Evolutionary conservation across 2,888 invertebrate species (phyloP).

Genomic region (Caenorhabditis sp.): DNA sequence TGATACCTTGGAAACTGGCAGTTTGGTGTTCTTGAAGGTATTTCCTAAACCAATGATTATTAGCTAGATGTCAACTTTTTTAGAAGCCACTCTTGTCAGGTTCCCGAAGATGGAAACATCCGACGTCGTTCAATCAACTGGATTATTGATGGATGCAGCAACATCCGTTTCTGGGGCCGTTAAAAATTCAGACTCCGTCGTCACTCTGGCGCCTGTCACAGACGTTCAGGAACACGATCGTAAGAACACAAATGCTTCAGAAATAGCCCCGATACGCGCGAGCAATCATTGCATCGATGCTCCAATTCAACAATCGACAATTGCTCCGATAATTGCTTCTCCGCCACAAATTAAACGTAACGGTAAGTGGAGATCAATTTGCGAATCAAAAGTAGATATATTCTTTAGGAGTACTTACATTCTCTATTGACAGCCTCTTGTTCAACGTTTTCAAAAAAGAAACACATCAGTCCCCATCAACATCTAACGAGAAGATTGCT

Average conservation of each 20-base stretch:
- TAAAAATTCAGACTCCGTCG: neutral
- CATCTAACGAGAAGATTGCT: too few relatives aligned
- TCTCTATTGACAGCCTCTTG: conserved; percentile 23
- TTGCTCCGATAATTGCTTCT: too few relatives aligned
- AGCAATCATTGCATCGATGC: too few relatives aligned
- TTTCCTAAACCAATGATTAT: too few relatives aligned
- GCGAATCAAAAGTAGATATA: neutral
- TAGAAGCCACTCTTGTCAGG: neutral
- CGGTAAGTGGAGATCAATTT: neutral
- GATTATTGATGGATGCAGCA: neutral
- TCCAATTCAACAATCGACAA: too few relatives aligned
- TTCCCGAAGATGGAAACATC: neutral
- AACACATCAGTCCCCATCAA: neutral
- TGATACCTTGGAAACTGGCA: too few relatives aligned
- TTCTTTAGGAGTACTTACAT: neutral
- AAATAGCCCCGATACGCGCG: too few relatives aligned
- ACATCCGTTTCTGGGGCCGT: neutral
- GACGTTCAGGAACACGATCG: neutral
- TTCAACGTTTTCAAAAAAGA: neutral
- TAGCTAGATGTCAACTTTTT: too few relatives aligned
- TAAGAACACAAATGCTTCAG: too few relatives aligned
- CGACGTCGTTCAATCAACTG: neutral
- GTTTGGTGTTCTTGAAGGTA: too few relatives aligned
- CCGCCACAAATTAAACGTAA: neutral
- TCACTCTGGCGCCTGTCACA: neutral